Base-by-base conservation (phyloP, 2,888 invertebrate species). In the Keiferia lycopersicella region DNA sequence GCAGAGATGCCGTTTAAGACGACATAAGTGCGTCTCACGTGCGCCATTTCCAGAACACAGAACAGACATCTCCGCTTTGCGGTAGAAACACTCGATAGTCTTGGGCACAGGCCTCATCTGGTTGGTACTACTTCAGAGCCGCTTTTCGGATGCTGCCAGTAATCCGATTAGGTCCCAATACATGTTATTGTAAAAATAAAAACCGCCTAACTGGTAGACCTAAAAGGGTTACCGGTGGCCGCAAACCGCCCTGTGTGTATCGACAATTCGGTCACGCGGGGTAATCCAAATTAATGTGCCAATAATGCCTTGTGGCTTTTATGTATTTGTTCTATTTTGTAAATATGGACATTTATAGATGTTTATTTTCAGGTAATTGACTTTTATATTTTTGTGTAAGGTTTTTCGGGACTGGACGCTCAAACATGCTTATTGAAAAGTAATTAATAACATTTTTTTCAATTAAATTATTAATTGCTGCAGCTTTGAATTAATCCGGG, bases 171-270 rank as follows among this genome's bases (percentile, higher is more conserved):
- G 34, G 34, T 10, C n/a, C 45, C 45, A 2, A n/a, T n/a, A n/a
- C n/a, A n/a, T n/a, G n/a, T n/a, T n/a, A 16, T 45, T 45, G 45
- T 45, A 45, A 45, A 45, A 45, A 34, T 34, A 34, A 34, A 45
- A n/a, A 45, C 41, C 45, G 45, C 45, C 11, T 45, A n/a, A n/a
- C 4, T 45, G 45, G 45, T 45, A 45, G n/a, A 45, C 45, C 41
- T 41, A 41, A 41, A n/a, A 16, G 45, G 7, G n/a, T 45, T 45
- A 1, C n/a, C n/a, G 57, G 63, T 61, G 63, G 66, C 65, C 62
- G 63, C 66, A 51, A 51, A 51, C 51, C 51, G 51, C 51, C 18
- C 51, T 51, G 16, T 22, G 63, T 22, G 22, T 51, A 51, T 51
- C 51, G 51, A 51, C 51, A 22, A 51, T 51, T 51, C 12, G 51